Base-by-base conservation (phyloP, 1,140 invertebrate genomes). In the Ceratina calcarata region DNA sequence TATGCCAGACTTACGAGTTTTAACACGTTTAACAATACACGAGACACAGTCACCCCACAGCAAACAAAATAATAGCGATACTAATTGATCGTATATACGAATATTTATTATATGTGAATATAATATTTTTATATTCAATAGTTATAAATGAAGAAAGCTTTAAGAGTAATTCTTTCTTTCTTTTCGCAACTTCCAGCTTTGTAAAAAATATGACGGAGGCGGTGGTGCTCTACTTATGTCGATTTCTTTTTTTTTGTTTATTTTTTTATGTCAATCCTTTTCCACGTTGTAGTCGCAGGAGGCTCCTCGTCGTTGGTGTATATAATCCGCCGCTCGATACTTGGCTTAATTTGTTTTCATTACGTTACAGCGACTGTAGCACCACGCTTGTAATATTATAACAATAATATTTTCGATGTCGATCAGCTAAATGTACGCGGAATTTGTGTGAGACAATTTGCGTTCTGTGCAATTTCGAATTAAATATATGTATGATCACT, bases 381-480 rank as follows among this genome's bases (percentile, higher is more conserved):
- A 73, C 73, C 64, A 81, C 62, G 81, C 83, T 82, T 84, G 62
- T 75, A 71, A 72, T 79, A 77, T n/a, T 67, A 55, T 69, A 77
- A 82, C 76, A 78, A 73, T 61, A 71, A 61, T 61, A 71, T 67
- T 15, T 24, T 71, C 49, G 3, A 67, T 62, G n/a, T 32, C 53
- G 49, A 67, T 51, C 32, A 67, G 24, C n/a, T 18, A 27, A 20
- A n/a, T 60, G 6, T 53, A 53, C 67, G 61, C 55, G 24, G 61
- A 57, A 78, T 22, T 78, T 70, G 75, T 55, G 57, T 8, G 22
- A 18, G 55, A 60, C 69, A 45, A 71, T 45, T 45, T 45, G 37
- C 37, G 10, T 10, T 45, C 37, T 45, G 7, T 45, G 37, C 10
- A 45, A 45, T 32, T 32, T 32, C 27, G 27, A 32, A 32, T 32